Base-by-base conservation (phyloP, 2,888 invertebrate species). In the Cenopis cana region DNA sequence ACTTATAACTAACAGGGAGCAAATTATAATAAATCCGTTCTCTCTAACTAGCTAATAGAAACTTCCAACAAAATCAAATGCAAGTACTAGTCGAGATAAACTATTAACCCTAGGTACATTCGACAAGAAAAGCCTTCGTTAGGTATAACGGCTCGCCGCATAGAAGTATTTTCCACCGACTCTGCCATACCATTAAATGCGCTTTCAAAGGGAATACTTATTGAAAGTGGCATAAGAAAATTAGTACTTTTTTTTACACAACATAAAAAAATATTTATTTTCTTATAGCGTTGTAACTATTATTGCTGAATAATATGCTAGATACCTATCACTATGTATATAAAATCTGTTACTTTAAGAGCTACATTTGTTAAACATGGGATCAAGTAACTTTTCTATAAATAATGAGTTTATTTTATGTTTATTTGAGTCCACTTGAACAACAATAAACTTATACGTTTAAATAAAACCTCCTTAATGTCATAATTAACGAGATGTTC, bases 1-100 rank as follows among this genome's bases (percentile, higher is more conserved):
- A 52, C 36, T 62, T 50, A 62, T 64, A 64, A 38, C 38, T 18
- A 50, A 64, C 64, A 38, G 38, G 38, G 38, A 64, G 52, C 68
- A 61, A 61, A 68, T 68, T 61, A 52, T 54, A 68, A 60, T 65
- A 60, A 70, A 70, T 66, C 59, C 70, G 46, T 66, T 52, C 67
- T 56, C 65, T 52, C 60, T 70, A 70, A 60, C 70, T 59, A 60
- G 54, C 66, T 70, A 70, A 70, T 70, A 66, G 70, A 70, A 70
- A 66, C 60, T 70, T 70, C 60, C 66, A 65, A 60, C 66, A 66
- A 66, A 66, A 66, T 66, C 59, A 66, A 70, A 60, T 66, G 49
- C 52, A 66, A 55, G 54, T 60, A 69, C 61, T 49, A 69, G 54
- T 20, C 36, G 10, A 60, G 70, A 70, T 70, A 70, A 59, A 70